These are phyloP conservation scores for Heloderma charlesbogerti DNA, from an alignment of 2,113 vertebrate species.

Conservation along the genomic window DNA sequence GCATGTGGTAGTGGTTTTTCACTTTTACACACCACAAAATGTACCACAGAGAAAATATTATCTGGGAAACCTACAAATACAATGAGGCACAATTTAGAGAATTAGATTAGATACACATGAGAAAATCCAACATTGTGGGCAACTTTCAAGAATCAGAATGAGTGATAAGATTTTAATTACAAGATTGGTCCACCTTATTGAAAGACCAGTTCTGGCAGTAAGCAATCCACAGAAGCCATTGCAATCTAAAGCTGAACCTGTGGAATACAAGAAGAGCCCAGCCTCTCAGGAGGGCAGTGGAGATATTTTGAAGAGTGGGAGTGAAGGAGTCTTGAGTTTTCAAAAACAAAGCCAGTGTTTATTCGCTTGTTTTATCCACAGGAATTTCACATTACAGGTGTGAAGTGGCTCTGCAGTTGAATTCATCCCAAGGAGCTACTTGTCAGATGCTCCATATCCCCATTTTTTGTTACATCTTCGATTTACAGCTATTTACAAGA, in stretches of 20 bases:
- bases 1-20: neutral
- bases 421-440: constrained; percentile 18
- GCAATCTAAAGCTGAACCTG: neutral
- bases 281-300: neutral
- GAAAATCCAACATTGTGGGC: neutral
- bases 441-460: constrained; percentile 12
- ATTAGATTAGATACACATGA: neutral
- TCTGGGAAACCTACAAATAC: neutral
- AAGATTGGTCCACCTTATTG: neutral
- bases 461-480: constrained; percentile 23
- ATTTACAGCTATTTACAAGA: constrained; percentile 70
- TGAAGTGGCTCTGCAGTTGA: constrained; percentile 21
- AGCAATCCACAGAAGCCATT: neutral
- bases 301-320: neutral
- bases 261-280: neutral
- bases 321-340: constrained; percentile 20
- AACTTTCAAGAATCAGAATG: neutral
- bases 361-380: constrained; percentile 72
- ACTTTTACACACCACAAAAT: neutral
- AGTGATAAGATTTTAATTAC: neutral
- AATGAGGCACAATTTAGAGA: neutral
- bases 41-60: neutral
- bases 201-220: neutral
- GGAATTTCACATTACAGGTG: constrained; percentile 36
- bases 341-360: constrained; percentile 77